These are phyloP conservation scores for Teleiodes luculella DNA, from an alignment of 2,888 invertebrate species.

Conservation along the genomic window DNA sequence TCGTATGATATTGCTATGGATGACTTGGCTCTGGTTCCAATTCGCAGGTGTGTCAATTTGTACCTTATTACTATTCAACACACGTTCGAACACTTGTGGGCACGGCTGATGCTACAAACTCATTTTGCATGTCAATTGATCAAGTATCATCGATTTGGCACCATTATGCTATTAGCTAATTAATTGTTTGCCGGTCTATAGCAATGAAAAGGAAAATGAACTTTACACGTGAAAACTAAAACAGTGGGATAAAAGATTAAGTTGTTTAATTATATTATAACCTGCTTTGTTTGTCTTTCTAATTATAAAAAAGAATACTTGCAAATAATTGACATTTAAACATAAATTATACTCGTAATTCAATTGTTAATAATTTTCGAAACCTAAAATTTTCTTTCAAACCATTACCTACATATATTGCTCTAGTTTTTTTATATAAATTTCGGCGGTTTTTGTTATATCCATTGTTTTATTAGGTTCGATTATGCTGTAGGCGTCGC, in stretches of 20 bases:
- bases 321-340: too few relatives aligned
- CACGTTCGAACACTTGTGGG: not conserved
- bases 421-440: too few relatives aligned
- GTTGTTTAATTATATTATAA: too few relatives aligned
- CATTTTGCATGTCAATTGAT: not conserved
- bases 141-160: not conserved
- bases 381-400: too few relatives aligned
- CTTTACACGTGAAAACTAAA: not conserved
- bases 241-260: not conserved
- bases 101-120: not conserved
- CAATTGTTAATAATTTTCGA: too few relatives aligned
- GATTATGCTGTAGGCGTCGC: not conserved
- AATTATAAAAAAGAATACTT: too few relatives aligned
- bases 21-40: constrained; percentile 51
- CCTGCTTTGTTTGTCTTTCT: too few relatives aligned
- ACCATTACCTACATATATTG: too few relatives aligned
- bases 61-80: constrained; percentile 36
- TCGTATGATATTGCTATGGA: constrained; percentile 43
- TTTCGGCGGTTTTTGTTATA: not conserved
- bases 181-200: not conserved
- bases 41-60: constrained; percentile 50
- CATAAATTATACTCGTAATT: too few relatives aligned
- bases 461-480: not conserved
- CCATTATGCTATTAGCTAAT: not conserved
- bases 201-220: not conserved